Evolutionary conservation across 64 coral and sea anemone species (phyloP), one percentile per base, ranked within the genome.

Genomic region (Montipora foliosa): DNA sequence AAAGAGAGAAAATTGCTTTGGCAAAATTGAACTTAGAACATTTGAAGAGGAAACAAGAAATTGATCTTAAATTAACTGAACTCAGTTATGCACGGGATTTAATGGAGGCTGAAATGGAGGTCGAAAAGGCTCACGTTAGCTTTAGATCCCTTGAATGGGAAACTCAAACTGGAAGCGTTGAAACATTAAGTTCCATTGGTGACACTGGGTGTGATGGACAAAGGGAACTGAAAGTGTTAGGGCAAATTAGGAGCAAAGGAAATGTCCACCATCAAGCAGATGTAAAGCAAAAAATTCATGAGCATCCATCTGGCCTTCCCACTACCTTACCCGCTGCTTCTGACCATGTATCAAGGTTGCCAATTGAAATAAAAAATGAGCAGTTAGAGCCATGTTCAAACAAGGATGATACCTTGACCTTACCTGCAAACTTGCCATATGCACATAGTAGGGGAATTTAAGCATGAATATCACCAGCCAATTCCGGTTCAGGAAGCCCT

Each of bases 1-100:
- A 47, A 74, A 93, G 68, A 25, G 83, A 93, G 47, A 77, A 87
- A 58, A 72, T 93, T 13, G 59, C 60, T 57, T 93, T 93, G 29
- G 75, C 82, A 8, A 87, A 79, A 93, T 13, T 93, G 22, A 93
- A 79, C 1, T 58, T 79, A 0, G 83, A 93, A 21, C 91, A 93
- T n/a, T 87, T 93, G 7, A 88, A 87, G 49, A 93, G 70, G 24
- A 80, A 49, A 79, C 76, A 88, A 88, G 83, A 93, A 69, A 75
- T 88, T 78, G 47, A 67, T 10, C 60, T 11, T 6, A 69, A 79
- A 59, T 53, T 60, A 55, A 68, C 47, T 52, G 75, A 93, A 88
- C 83, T 88, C 9, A 67, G 48, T 45, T 67, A 87, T 78, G 62
- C 77, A 49, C 37, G 67, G 45, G 82, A 79, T 37, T 78, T 87